Base-by-base conservation (phyloP, 2,797 vertebrate genomes). In the Lateolabrax maculatus region DNA sequence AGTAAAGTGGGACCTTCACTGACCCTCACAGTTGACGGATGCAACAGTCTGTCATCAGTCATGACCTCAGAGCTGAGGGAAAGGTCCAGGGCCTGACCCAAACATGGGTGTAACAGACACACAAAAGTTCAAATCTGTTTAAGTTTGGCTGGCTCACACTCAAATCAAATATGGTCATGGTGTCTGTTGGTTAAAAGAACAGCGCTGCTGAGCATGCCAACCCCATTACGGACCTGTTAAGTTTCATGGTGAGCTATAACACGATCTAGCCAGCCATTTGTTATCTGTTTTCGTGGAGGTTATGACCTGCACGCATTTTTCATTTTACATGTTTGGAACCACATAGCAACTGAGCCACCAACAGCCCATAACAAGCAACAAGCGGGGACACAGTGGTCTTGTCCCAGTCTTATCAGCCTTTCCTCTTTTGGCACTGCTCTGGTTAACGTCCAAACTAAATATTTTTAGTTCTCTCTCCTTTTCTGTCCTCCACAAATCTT, bases 371-470 rank as follows among this genome's bases (percentile, higher is more conserved):
- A 85, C 57, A 83, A 81, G 53, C 13, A 78, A 18, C 49, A 13
- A 71, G 63, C 62, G 4, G 83, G 60, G 77, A 81, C 78, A 43
- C 58, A 10, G 48, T 1, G 25, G 66, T 48, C 71, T 56, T 37
- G 66, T 73, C 36, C 49, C 55, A 51, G n/a, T 53, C 82, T 89
- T 90, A 84, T 88, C 89, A 66, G 76, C 74, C 29, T 72, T 81
- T 84, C 85, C 80, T 81, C 69, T 89, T 87, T 83, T 63, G 69
- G 84, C 58, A 29, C 23, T 61, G 53, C 48, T 77, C 63, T 89
- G 81, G 83, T 72, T 23, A 34, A n/a, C 5, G 6, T 89, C 81
- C 89, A 84, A 83, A 63, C 29, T n/a, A 62, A 81, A 79, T 73
- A 5, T 15, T 55, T n/a, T 69, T 16, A 63, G 36, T 70, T 63